Evolutionary conservation across 2,797 vertebrate genomes (phyloP).

Genomic region (Helarctos malayanus): DNA sequence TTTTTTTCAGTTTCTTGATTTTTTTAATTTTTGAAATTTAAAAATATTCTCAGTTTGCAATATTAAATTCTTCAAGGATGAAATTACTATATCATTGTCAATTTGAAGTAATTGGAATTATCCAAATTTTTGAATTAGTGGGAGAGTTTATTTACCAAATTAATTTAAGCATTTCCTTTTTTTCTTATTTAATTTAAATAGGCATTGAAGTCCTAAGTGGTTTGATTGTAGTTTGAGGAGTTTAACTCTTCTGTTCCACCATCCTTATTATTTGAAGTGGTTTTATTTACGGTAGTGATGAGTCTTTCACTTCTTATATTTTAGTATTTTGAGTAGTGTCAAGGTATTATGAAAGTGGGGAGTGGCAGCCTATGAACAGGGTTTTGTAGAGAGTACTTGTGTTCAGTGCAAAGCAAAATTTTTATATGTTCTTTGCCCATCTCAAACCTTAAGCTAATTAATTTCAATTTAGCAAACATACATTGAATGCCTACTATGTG

Average conservation of each 20-base stretch:
- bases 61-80: not conserved
- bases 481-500: not conserved
- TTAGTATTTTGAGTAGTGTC: not conserved
- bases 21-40: not conserved
- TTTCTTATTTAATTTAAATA: not conserved
- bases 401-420: not conserved
- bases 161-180: not conserved
- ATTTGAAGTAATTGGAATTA: not conserved
- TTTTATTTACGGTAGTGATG: not conserved
- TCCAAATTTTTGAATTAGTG: constrained; percentile 15
- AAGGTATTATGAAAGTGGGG: not conserved
- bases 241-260: not conserved
- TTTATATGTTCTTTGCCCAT: not conserved
- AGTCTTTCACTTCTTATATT: not conserved
- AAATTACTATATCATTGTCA: not conserved
- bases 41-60: not conserved
- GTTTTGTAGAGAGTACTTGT: not conserved
- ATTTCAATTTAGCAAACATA: not conserved
- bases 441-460: constrained; percentile 14
- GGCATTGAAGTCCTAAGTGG: not conserved
- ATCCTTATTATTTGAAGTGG: not conserved
- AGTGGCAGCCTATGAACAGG: not conserved
- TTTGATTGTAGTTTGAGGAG: not conserved
- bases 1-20: not conserved
- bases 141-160: not conserved